These are phyloP conservation scores for Ctenopoma multispine DNA, from an alignment of 2,797 vertebrate species.

Conservation along the genomic window DNA sequence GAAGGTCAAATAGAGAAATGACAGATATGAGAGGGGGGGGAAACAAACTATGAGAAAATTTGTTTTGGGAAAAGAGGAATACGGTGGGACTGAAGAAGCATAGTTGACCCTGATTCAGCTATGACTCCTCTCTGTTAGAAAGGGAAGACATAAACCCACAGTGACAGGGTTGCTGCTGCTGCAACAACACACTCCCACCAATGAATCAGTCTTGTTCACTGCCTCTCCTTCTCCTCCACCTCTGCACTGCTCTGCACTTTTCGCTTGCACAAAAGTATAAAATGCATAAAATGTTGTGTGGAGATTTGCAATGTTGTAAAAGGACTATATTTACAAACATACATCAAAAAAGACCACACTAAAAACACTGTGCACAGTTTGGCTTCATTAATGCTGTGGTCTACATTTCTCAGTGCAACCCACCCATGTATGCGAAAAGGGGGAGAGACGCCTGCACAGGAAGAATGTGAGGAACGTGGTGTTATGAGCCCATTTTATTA, in stretches of 20 bases:
- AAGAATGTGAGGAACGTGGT: conserved; percentile 79
- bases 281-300: conserved; percentile 19
- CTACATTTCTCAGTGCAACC: conserved; percentile 46
- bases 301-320: conserved; percentile 15
- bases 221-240: conserved; percentile 11
- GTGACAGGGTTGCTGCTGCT: conserved; percentile 70
- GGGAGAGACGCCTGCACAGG: conserved; percentile 43
- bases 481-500: conserved; percentile 73
- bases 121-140: conserved; percentile 58
- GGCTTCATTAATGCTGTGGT: conserved; percentile 38
- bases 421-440: conserved; percentile 57
- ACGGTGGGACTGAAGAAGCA: conserved; percentile 46
- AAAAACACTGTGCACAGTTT: conserved; percentile 35
- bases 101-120: conserved; percentile 77
- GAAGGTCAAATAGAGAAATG: conserved; percentile 38
- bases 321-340: neutral
- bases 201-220: conserved; percentile 61
- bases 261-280: conserved; percentile 25
- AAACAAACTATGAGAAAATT: conserved; percentile 24
- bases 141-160: conserved; percentile 70
- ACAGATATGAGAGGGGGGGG: conserved; percentile 16
- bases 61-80: conserved; percentile 44
- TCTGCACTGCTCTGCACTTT: conserved; percentile 22
- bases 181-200: conserved; percentile 50
- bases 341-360: conserved; percentile 25